Conservation (phyloP, 2,113 vertebrate genomes). For the Actenoides hombroni region DNA sequence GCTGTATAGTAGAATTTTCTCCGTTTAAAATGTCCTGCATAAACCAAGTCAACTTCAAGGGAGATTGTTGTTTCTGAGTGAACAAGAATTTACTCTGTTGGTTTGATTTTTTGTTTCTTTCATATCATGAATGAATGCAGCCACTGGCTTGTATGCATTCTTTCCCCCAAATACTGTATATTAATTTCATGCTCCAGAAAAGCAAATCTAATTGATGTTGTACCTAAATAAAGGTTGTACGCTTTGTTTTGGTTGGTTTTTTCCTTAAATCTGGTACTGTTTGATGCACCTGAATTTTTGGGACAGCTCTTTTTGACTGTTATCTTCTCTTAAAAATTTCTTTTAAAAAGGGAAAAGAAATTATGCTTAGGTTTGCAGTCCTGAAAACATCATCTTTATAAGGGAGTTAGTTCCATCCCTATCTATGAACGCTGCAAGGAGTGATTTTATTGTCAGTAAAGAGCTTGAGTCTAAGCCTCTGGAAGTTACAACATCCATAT, state of each 20-base stretch:
- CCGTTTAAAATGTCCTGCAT: neutral
- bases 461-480: neutral
- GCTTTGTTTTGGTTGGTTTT: neutral
- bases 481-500: neutral
- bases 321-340: neutral
- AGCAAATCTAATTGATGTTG: neutral
- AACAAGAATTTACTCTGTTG: neutral
- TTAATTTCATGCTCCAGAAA: neutral
- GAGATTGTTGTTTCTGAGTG: neutral
- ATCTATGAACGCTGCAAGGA: neutral
- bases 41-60: neutral
- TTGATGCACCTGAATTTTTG: neutral
- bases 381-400: neutral
- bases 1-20: neutral
- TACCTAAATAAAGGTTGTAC: neutral
- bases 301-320: neutral
- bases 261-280: neutral
- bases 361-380: neutral
- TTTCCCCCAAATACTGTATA: neutral
- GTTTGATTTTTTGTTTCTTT: neutral
- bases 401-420: neutral
- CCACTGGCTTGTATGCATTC: neutral
- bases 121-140: neutral
- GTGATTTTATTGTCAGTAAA: neutral
- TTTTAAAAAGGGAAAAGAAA: neutral